phyloP scores from a whole-genome alignment of 2,888 invertebrate genomes.

The Phrixothrix hirtus region DNA sequence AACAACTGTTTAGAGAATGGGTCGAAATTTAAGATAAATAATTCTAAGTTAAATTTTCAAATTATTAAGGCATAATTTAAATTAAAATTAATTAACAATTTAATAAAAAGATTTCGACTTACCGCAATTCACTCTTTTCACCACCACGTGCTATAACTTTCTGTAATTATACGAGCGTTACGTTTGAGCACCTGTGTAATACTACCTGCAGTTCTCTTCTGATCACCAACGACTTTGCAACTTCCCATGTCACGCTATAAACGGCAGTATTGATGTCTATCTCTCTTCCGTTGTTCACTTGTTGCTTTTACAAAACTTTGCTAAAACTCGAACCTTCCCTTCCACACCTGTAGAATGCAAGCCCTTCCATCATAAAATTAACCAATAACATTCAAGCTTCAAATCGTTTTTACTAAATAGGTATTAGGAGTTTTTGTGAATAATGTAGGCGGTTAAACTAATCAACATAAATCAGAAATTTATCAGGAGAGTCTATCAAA shows the following conservation, averaged over 20 bases:
- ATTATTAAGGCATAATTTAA: no score
- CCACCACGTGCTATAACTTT: conserved; percentile 14
- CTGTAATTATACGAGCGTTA: conserved; percentile 18
- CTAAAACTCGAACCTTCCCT: conserved; percentile 22
- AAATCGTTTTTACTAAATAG: conserved; percentile 12
- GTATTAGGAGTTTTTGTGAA: conserved; percentile 9
- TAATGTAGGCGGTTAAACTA: conserved; percentile 5
- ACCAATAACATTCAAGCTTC: conserved; percentile 18
- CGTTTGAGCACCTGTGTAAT: conserved; percentile 24
- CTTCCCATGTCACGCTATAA: conserved; percentile 25
- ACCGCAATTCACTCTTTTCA: conserved; percentile 11
- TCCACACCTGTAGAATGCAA: conserved; percentile 29
- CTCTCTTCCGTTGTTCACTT: conserved; percentile 28
- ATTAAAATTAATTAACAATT: no score
- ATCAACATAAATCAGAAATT: no score
- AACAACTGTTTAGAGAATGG: no score
- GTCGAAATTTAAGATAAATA: no score
- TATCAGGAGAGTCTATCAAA: no score
- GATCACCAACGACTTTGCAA: conserved; percentile 28
- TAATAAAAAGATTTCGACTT: conserved; percentile 7
- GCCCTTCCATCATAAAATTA: conserved; percentile 18
- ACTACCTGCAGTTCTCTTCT: conserved; percentile 28
- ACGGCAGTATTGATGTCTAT: conserved; percentile 29
- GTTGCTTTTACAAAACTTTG: conserved; percentile 25
- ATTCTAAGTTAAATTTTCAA: no score